Percentiles rank a stretch among this genome's conserved stretches.
Conservation (phyloP, 2,113 vertebrate species). For the Anolis sagrei region DNA sequence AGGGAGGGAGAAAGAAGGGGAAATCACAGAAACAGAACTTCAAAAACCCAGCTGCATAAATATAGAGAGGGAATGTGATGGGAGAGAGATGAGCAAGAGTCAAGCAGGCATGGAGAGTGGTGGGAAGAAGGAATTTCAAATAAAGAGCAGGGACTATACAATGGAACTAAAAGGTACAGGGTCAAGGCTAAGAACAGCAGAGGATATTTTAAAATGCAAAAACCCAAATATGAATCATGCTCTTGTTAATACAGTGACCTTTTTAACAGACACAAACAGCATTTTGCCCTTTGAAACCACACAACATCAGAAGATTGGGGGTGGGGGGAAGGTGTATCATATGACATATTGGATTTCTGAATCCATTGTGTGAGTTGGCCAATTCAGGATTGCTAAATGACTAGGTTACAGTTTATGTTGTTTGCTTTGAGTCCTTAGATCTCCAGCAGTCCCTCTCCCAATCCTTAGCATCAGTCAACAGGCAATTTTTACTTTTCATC, state of each 20-base stretch:
- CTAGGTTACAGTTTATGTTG: neutral
- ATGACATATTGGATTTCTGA: neutral
- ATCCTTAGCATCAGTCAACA: neutral
- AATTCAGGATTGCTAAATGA: neutral
- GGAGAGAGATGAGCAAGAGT: neutral
- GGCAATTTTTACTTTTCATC: neutral
- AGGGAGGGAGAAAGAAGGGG: constrained; percentile 24
- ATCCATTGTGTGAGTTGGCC: accelerated
- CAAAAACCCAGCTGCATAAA: neutral
- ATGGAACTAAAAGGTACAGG: neutral
- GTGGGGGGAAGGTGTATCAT: too few species aligned
- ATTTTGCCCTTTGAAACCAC: accelerated
- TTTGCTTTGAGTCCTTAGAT: neutral
- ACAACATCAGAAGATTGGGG: neutral
- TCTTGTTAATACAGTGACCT: neutral
- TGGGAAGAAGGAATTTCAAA: neutral
- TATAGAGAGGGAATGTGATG: neutral
- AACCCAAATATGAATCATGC: neutral
- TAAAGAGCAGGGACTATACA: neutral
- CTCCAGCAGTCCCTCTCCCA: too few species aligned
- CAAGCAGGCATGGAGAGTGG: neutral
- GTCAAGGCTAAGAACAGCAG: neutral
- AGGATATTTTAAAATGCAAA: neutral
- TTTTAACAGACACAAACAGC: neutral
- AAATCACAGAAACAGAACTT: constrained; percentile 19